Percentiles rank a stretch among this genome's conserved stretches.
Conservation (phyloP, 2,797 vertebrate genomes). For the Psittacula echo region DNA sequence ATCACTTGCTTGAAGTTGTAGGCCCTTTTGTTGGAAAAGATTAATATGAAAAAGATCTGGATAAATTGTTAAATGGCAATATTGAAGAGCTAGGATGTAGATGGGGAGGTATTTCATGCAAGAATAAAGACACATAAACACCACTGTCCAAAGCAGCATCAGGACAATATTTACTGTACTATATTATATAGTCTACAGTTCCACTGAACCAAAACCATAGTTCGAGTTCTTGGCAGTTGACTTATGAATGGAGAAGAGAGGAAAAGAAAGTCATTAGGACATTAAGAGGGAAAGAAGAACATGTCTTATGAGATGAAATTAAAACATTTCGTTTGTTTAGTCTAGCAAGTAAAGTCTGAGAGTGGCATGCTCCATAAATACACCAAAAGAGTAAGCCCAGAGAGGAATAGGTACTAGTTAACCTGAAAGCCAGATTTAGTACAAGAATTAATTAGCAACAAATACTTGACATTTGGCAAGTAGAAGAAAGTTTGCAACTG, state of each 20-base stretch:
- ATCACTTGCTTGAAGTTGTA: background rate
- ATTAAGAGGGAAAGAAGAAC: background rate
- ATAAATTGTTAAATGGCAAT: background rate
- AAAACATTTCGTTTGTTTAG: constrained; percentile 15
- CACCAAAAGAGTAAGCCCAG: background rate
- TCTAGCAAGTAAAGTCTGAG: constrained; percentile 13
- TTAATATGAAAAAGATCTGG: background rate
- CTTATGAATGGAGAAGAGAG: background rate
- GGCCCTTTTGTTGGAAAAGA: background rate
- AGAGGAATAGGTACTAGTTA: constrained; percentile 2
- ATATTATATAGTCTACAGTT: background rate
- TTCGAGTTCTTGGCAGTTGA: background rate
- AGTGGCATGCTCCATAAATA: background rate
- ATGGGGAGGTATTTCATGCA: background rate
- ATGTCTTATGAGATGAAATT: background rate
- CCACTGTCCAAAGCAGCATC: background rate
- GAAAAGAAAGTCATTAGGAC: background rate
- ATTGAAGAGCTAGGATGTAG: background rate
- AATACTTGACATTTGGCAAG: background rate
- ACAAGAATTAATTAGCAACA: constrained; percentile 14
- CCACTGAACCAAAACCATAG: background rate
- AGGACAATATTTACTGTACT: background rate
- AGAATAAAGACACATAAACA: background rate
- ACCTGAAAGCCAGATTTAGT: background rate
- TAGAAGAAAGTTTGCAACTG: background rate